Evolutionary conservation across 2,113 vertebrate species (phyloP).

Genomic region (Cricetomys ansorgei): DNA sequence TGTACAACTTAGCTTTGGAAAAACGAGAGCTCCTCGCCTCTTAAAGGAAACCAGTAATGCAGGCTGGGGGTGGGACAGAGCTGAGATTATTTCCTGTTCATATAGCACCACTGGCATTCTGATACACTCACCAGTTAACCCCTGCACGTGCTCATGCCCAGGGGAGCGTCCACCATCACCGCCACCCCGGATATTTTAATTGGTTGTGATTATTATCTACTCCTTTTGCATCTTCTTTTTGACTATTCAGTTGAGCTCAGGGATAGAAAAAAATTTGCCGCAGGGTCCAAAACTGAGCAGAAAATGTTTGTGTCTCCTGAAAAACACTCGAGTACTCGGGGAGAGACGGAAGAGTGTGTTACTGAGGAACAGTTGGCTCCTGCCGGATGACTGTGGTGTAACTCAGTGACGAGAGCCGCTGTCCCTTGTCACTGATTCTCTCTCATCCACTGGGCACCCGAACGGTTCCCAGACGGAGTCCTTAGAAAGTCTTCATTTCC

Average conservation of each 20-base stretch:
- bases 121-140: neutral
- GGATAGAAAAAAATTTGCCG: neutral
- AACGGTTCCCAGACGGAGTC: neutral
- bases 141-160: neutral
- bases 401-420: neutral
- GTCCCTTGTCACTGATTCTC: neutral
- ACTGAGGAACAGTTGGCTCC: neutral
- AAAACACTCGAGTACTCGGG: neutral
- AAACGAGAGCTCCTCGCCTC: neutral
- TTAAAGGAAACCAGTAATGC: neutral
- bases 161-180: neutral
- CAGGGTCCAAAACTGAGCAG: constrained; percentile 33
- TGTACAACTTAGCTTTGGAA: neutral
- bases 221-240: neutral
- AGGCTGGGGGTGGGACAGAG: neutral
- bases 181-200: neutral
- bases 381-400: neutral
- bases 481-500: neutral
- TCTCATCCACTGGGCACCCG: neutral
- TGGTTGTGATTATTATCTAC: neutral
- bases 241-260: neutral
- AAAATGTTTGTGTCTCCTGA: neutral
- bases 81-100: neutral
- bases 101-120: neutral
- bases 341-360: neutral